A percentile compares a stretch with the other conserved stretches of the same genome.
Conservation (phyloP, 2,888 invertebrate genomes). For the Clunio marinus region DNA sequence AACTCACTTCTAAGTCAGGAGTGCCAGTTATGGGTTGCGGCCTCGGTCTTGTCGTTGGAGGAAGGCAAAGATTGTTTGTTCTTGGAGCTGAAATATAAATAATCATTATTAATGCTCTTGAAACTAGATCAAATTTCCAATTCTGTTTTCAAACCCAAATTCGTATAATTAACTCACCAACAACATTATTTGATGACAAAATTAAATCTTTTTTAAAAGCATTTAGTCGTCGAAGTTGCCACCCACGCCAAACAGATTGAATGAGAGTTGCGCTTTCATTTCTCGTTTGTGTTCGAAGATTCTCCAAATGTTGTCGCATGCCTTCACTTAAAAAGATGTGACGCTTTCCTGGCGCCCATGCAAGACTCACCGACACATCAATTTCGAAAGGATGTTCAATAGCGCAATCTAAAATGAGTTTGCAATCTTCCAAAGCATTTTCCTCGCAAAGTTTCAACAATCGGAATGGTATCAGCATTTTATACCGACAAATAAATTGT, state of each 20-base stretch:
- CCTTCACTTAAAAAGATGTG: conserved; percentile 94
- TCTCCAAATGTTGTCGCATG: conserved; percentile 83
- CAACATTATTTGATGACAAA: conserved; percentile 24
- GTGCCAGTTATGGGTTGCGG: conserved; percentile 89
- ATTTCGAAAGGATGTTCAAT: conserved; percentile 58
- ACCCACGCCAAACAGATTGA: conserved; percentile 81
- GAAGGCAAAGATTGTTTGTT: conserved; percentile 48
- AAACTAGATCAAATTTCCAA: not conserved
- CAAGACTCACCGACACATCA: conserved; percentile 62
- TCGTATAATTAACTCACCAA: conserved; percentile 19
- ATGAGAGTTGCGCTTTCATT: conserved; percentile 77
- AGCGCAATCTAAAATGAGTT: conserved; percentile 68
- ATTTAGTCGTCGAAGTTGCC: conserved; percentile 67
- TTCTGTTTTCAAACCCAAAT: not conserved
- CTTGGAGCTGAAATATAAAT: not conserved
- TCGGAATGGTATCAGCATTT: conserved; percentile 76
- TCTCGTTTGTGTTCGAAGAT: conserved; percentile 70
- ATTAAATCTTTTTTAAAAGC: conserved; percentile 46
- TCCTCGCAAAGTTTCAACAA: conserved; percentile 62
- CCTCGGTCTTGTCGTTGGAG: conserved; percentile 65
- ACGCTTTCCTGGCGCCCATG: conserved; percentile 88
- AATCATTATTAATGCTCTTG: not conserved
- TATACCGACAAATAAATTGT: conserved; percentile 82
- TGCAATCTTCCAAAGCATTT: conserved; percentile 70
- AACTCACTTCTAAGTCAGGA: conserved; percentile 29